Evolutionary conservation across 2,888 invertebrate species (phyloP), one percentile per base, ranked within the genome.

Genomic region (Rutpela maculata): DNA sequence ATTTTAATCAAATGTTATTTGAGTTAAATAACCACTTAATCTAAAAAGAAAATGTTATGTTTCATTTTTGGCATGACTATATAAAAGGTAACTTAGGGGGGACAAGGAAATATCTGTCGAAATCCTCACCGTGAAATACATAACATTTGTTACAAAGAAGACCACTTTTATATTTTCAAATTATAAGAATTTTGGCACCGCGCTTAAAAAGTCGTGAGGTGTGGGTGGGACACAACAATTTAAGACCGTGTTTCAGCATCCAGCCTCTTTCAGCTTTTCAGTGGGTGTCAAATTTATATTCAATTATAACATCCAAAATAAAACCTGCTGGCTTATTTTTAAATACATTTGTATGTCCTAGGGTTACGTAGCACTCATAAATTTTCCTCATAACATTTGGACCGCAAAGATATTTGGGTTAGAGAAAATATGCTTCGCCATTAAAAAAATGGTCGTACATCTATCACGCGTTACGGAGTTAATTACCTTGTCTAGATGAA

Each of bases 231-330:
- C 65, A 73, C 71, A 78, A 74, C 80, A 73, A 79, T 81, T 79
- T 81, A 76, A 71, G 79, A 79, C 60, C 75, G 76, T 70, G 76
- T 78, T 79, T 77, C 79, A 78, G 78, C 71, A 62, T 74, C 75
- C 75, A 69, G 78, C 79, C 75, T 80, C 80, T 78, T 78, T 79
- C 78, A 78, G 79, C 22, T 79, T 74, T 80, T 73, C 78, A 77
- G 79, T 79, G 79, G 79, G 75, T 74, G 79, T 74, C 67, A 73
- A 78, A 81, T 81, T 81, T 81, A 81, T 81, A 77, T 80, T 75
- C 80, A 78, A 77, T 80, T 76, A 77, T 79, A 67, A 67, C 31
- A 66, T 69, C 73, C 76, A 71, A 77, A 81, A 80, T 80, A 77
- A 78, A 80, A 78, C 69, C 69, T 17, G 69, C 57, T 70, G 78